phyloP scores from a whole-genome alignment of 2,797 vertebrate species.

The Manis crassicaudata region DNA sequence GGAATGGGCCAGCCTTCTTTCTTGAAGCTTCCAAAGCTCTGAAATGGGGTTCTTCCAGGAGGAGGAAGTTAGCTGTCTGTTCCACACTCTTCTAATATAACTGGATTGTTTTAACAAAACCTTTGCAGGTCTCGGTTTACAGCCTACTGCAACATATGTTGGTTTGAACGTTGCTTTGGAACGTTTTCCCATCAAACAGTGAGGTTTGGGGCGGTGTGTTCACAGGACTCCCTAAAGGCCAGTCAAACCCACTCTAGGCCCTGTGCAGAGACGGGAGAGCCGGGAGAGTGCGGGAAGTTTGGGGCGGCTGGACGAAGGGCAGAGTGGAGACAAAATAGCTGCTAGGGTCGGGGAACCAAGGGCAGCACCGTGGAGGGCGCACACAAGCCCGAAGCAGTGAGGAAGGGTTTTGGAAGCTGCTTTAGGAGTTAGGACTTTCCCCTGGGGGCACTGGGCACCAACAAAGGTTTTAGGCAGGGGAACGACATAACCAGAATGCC shows the following conservation, averaged over 20 bases:
- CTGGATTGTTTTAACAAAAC: background rate
- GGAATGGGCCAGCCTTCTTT: background rate
- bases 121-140: no score
- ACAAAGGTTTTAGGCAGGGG: background rate
- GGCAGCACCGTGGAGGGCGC: accelerated
- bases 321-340: no score
- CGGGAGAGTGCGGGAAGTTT: background rate
- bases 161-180: background rate
- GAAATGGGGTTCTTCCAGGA: background rate
- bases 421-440: background rate
- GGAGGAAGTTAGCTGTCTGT: background rate
- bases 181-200: background rate
- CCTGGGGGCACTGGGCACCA: background rate
- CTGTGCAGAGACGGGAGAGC: background rate
- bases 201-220: background rate
- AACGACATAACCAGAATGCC: background rate
- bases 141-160: background rate
- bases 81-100: background rate
- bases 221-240: background rate
- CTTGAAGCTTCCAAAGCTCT: background rate
- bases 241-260: background rate
- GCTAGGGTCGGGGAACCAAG: background rate
- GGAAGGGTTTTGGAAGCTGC: background rate
- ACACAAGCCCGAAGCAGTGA: accelerated
- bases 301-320: background rate